A percentile compares a stretch with the other conserved stretches of the same genome.
Evolutionary conservation across 1,140 invertebrate genomes (phyloP).

Genomic region (Galleria mellonella): DNA sequence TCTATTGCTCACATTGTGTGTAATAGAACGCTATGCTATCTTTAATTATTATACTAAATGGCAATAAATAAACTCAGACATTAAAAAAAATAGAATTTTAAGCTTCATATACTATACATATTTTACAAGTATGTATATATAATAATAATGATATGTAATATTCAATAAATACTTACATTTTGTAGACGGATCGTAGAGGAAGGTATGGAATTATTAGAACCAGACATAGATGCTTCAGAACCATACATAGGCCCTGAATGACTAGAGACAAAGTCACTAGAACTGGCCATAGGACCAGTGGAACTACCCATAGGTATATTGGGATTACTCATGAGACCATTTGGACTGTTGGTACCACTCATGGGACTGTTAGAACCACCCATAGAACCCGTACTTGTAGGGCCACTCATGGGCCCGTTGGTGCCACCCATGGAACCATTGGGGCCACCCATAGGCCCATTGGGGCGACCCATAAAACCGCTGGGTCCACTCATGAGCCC

Average conservation of each 20-base stretch:
- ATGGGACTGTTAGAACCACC: too few species aligned
- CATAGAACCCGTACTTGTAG: neutral
- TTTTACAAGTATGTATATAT: too few species aligned
- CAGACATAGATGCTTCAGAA: neutral
- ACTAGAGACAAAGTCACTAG: neutral
- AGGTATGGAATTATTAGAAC: neutral
- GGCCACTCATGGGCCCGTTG: neutral
- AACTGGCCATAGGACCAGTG: neutral
- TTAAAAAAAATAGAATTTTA: too few species aligned
- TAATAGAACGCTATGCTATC: too few species aligned
- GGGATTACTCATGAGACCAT: neutral
- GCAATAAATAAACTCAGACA: too few species aligned
- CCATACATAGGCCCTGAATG: neutral
- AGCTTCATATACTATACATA: too few species aligned
- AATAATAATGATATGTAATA: too few species aligned
- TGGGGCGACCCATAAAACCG: too few species aligned
- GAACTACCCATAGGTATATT: neutral
- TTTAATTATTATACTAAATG: too few species aligned
- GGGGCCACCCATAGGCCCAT: too few species aligned
- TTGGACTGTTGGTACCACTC: neutral
- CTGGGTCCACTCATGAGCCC: too few species aligned
- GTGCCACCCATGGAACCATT: neutral
- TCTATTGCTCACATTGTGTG: too few species aligned
- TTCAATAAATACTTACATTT: conserved; percentile 3
- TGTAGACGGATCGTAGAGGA: neutral